phyloP scores from a whole-genome alignment of 2,888 invertebrate genomes.

The Cosmia trapezina region DNA sequence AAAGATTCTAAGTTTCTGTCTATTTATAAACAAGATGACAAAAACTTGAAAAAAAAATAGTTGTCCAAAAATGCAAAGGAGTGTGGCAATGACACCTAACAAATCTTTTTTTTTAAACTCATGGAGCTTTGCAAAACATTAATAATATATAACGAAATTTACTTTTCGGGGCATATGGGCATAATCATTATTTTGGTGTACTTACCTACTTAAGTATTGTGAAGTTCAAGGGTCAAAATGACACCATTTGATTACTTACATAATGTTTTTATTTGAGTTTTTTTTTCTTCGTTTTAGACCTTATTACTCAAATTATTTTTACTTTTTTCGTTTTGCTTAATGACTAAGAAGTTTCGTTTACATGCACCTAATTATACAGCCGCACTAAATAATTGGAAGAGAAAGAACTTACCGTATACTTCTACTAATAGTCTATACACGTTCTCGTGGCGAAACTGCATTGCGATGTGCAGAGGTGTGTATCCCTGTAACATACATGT shows the following conservation, averaged over 20 bases:
- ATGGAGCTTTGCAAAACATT: no score
- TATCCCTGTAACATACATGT: conserved; percentile 94
- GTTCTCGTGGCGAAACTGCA: conserved; percentile 96
- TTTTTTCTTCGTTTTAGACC: background rate
- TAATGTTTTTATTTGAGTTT: background rate
- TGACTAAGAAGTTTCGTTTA: background rate
- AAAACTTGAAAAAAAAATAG: no score
- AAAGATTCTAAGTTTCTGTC: no score
- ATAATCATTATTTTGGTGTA: background rate
- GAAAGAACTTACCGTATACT: conserved; percentile 94
- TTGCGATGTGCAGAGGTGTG: conserved; percentile 97
- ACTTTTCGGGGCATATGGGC: background rate
- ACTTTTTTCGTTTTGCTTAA: background rate
- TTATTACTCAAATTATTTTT: background rate
- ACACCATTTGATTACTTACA: background rate
- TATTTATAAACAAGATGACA: no score
- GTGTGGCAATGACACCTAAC: no score
- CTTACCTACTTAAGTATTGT: no score
- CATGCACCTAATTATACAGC: background rate
- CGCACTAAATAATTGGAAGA: background rate
- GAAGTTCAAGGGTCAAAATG: background rate
- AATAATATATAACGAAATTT: background rate
- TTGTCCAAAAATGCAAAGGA: no score
- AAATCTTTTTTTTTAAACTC: no score
- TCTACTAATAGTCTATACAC: conserved; percentile 96